Percentiles rank a stretch among this genome's conserved stretches.
Evolutionary conservation across 1,140 invertebrate species (phyloP).

Genomic region (Macrobrachium rosenbergii): DNA sequence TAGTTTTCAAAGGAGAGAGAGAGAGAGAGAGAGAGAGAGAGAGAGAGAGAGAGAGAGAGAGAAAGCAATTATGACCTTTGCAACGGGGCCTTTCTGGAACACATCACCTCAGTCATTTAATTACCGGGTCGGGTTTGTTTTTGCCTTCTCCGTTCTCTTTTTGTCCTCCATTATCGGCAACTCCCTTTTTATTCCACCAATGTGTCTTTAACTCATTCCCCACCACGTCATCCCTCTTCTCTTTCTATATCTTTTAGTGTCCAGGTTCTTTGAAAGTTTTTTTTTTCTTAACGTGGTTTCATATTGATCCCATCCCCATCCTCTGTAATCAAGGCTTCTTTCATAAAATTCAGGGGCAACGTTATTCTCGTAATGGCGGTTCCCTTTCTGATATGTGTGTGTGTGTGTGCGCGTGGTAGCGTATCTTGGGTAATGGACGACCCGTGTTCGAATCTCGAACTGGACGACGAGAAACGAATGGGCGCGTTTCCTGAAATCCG

Average conservation of each 20-base stretch:
- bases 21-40: conserved; percentile 27
- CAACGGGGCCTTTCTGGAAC: too few species aligned
- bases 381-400: not conserved
- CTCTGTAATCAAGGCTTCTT: not conserved
- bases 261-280: too few species aligned
- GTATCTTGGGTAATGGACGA: not conserved
- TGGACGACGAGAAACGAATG: too few species aligned
- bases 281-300: not conserved
- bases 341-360: not conserved
- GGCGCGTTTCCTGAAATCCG: too few species aligned
- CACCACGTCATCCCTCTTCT: too few species aligned
- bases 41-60: conserved; percentile 23
- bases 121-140: not conserved
- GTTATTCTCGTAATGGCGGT: too few species aligned
- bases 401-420: conserved; percentile 1
- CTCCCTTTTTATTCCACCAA: too few species aligned
- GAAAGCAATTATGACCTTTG: not conserved
- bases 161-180: not conserved
- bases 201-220: too few species aligned
- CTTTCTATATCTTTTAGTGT: too few species aligned
- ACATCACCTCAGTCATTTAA: too few species aligned
- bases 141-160: not conserved
- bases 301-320: not conserved
- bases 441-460: too few species aligned
- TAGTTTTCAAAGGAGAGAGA: not conserved